These are phyloP conservation scores for Agonopterix arenella DNA, from an alignment of 2,888 invertebrate species.

Conservation along the genomic window DNA sequence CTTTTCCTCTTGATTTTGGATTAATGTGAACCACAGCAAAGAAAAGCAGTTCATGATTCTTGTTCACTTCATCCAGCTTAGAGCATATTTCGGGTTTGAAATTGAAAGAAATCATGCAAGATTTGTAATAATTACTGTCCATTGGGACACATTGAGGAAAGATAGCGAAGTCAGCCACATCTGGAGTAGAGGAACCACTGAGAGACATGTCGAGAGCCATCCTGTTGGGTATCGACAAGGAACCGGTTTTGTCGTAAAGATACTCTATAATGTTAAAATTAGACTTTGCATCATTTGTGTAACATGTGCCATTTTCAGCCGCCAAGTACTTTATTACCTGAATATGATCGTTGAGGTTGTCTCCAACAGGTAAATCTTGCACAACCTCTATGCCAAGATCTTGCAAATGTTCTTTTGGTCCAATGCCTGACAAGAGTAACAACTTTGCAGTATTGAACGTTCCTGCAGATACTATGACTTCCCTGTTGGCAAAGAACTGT, in stretches of 20 bases:
- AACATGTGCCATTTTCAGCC: conserved; percentile 45
- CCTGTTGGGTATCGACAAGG: conserved; percentile 34
- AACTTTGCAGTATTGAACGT: conserved; percentile 59
- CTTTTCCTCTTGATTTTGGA: conserved; percentile 49
- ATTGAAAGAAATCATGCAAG: conserved; percentile 35
- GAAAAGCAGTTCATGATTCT: conserved; percentile 36
- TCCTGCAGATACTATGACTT: conserved; percentile 53
- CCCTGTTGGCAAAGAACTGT: conserved; percentile 35
- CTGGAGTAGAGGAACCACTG: conserved; percentile 15
- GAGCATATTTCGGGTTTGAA: conserved; percentile 36
- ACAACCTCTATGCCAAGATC: conserved; percentile 32
- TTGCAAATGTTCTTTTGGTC: conserved; percentile 39
- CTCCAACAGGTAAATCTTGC: conserved; percentile 49
- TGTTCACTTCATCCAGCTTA: conserved; percentile 28
- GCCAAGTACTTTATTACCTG: conserved; percentile 46
- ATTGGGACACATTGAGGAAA: conserved; percentile 45
- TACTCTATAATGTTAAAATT: conserved; percentile 45
- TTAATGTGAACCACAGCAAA: conserved; percentile 49
- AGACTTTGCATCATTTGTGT: conserved; percentile 12
- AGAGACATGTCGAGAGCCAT: conserved; percentile 44
- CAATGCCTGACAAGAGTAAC: conserved; percentile 52
- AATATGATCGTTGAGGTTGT: conserved; percentile 53
- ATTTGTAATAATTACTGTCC: conserved; percentile 22
- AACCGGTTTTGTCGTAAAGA: conserved; percentile 41
- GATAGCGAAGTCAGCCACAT: conserved; percentile 49